Conservation (phyloP, 2,888 invertebrate genomes). For the Tachina grossa region DNA sequence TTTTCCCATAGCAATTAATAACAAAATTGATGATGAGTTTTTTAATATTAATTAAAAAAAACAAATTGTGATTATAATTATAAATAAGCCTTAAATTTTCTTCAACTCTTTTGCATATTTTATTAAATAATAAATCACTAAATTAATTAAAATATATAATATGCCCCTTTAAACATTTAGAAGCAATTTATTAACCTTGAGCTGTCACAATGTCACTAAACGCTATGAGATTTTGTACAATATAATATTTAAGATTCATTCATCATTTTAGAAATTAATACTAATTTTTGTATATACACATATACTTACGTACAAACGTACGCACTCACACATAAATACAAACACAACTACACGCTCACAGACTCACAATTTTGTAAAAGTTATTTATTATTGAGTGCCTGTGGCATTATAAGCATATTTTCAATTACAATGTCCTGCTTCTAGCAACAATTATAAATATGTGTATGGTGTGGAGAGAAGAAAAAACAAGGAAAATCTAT, state of each 20-base stretch:
- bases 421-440: background rate
- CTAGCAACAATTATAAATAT: background rate
- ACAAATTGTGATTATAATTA: too few species aligned
- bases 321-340: background rate
- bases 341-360: background rate
- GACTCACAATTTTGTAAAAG: background rate
- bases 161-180: background rate
- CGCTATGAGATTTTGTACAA: background rate
- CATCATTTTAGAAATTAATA: constrained; percentile 15
- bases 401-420: constrained; percentile 11
- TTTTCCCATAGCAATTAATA: too few species aligned
- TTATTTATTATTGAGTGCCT: background rate
- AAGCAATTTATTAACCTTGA: constrained; percentile 43
- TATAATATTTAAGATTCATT: constrained; percentile 19
- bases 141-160: constrained; percentile 29
- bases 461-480: background rate
- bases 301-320: too few species aligned
- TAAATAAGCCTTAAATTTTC: background rate
- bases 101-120: background rate
- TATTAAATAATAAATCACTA: background rate
- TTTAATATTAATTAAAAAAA: too few species aligned
- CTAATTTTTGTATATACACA: background rate
- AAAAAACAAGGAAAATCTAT: background rate
- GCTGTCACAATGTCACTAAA: constrained; percentile 26
- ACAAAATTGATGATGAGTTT: too few species aligned